Evolutionary conservation across 2,888 invertebrate species (phyloP), one percentile per base, ranked within the genome.

Genomic region (Tryphoninae sp.): DNA sequence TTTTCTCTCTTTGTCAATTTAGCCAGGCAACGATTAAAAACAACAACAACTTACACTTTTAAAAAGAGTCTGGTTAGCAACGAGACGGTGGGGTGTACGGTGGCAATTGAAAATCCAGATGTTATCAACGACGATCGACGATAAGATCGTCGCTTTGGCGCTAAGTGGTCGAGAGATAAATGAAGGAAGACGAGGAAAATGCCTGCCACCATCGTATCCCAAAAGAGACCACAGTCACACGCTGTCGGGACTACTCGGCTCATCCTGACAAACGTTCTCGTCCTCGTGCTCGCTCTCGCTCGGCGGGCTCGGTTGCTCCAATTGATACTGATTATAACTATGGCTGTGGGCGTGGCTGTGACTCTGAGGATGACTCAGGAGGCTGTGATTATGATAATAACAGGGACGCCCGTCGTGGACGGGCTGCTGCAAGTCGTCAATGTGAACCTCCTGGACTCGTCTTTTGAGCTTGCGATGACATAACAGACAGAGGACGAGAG

Each of bases 381-480:
- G 88, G 73, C 87, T 88, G 71, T 86, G 81, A 49, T 81, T 81
- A 71, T 84, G 83, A 78, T 78, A 83, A 80, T 86, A 83, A 78
- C 84, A 85, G 61, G 84, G 84, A 71, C 87, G 89, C 9, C 88
- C 87, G 72, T 90, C 90, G 74, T 90, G 90, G 23, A 90, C 86
- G 19, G 87, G 89, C 45, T 83, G 86, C 75, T 86, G 86, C 69
- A 86, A 74, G 74, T 87, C 87, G 80, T 86, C 87, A 9, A 86
- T 85, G 75, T 84, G 84, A 2, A 89, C 85, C 83, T 89, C 88
- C 40, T 86, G 88, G 6, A 86, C 87, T 40, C 89, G 90, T 69
- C 88, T 87, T 80, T 89, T 90, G 73, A 91, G 86, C 80, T 91
- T 92, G 78, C 94, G 92, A 87, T 95, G 94, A 87, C 94, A 95